Base-by-base conservation (phyloP, 2,113 vertebrate genomes). In the Sterna hirundo region DNA sequence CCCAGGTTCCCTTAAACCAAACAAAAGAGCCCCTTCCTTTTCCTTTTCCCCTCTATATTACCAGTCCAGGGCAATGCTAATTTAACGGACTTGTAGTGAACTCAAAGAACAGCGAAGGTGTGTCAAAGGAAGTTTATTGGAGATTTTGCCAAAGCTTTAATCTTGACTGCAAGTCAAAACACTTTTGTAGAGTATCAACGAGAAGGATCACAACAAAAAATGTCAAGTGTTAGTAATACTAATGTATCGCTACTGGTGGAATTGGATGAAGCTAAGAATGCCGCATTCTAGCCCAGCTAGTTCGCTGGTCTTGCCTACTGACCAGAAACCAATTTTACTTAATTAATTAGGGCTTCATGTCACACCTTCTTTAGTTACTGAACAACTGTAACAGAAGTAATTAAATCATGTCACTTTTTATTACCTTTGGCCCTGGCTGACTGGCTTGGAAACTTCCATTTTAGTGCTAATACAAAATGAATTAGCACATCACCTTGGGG, bases 331-430 rank as follows among this genome's bases (percentile, higher is more conserved):
- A 94, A 88, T 97, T 97, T 96, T 98, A 85, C 94, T 97, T 98
- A 93, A 97, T 98, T 98, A 98, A 98, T 98, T 98, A 97, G 97
- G 94, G 96, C 97, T 98, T 98, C 96, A 70, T 95, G 94, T 97
- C 68, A 65, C 91, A 89, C 98, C 97, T 98, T 97, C 92, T 93
- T 97, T 95, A 38, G 38, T 93, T 98, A 96, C 97, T 94, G 98
- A 94, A 97, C 97, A 98, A 97, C 97, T 92, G 64, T 98, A 98
- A 98, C 97, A 97, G 98, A 96, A 97, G 93, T 98, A 98, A 98
- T 98, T 98, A 98, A 98, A 97, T 97, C 97, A 95, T 97, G 97
- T 98, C 97, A 97, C 97, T 98, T 98, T 98, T 97, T 98, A 98
- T 98, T 98, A 98, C 98, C 97, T 97, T 97, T 98, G 98, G 95